Conservation (phyloP, 2,888 invertebrate genomes). For the Cistogaster globosa region DNA sequence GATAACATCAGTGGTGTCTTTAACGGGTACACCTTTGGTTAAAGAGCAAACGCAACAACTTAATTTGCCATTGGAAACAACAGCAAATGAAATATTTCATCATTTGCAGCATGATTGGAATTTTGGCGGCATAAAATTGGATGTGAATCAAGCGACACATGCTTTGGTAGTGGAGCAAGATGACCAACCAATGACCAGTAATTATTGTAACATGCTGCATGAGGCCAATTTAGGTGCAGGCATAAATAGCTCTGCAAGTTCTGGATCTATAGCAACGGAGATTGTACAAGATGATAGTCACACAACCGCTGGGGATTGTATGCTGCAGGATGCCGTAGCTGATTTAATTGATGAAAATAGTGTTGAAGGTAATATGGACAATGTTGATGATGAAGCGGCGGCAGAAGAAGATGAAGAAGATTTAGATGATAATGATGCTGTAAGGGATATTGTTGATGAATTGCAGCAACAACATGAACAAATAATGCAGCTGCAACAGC, state of each 20-base stretch:
- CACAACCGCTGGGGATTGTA: constrained; percentile 51
- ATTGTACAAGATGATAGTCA: constrained; percentile 65
- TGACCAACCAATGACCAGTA: constrained; percentile 62
- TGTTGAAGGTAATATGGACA: constrained; percentile 75
- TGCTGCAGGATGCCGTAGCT: constrained; percentile 61
- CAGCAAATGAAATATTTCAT: constrained; percentile 79
- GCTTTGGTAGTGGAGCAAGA: constrained; percentile 40
- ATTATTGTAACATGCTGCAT: constrained; percentile 71
- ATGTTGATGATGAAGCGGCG: constrained; percentile 75
- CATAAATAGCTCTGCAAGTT: constrained; percentile 14
- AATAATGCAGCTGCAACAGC: constrained; percentile 73
- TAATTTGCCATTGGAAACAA: constrained; percentile 70
- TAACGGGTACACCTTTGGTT: constrained; percentile 73
- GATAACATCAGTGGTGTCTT: constrained; percentile 73
- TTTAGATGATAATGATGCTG: constrained; percentile 74
- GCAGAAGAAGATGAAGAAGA: constrained; percentile 73
- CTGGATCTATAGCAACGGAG: constrained; percentile 44
- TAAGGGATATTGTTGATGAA: constrained; percentile 79
- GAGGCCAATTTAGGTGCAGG: constrained; percentile 60
- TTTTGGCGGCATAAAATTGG: constrained; percentile 79
- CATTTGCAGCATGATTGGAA: constrained; percentile 83
- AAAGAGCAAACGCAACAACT: constrained; percentile 62
- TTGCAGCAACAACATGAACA: constrained; percentile 78
- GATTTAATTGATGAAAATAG: constrained; percentile 72
- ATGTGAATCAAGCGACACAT: constrained; percentile 49